These are phyloP conservation scores for Laterallus jamaicensis DNA, from an alignment of 2,113 vertebrate species.

Conservation along the genomic window DNA sequence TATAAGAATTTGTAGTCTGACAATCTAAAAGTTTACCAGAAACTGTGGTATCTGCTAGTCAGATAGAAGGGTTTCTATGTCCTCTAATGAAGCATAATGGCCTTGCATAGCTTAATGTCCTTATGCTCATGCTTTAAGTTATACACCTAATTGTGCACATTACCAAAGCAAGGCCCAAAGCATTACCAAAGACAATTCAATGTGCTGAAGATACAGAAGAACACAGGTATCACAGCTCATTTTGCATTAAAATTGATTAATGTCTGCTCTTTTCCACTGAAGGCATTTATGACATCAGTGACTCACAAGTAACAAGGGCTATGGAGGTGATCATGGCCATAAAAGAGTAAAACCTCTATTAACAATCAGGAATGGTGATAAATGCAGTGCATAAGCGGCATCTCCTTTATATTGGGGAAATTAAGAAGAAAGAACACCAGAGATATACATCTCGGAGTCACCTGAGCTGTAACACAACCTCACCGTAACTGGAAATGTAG, in stretches of 20 bases:
- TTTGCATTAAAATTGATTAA: conserved; percentile 29
- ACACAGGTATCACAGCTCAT: not conserved
- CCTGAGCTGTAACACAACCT: not conserved
- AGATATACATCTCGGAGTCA: not conserved
- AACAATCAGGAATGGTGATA: not conserved
- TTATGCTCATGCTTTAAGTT: not conserved
- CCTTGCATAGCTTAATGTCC: not conserved
- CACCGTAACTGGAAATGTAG: not conserved
- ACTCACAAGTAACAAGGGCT: not conserved
- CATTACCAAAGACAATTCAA: not conserved
- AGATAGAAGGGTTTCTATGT: not conserved
- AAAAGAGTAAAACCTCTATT: not conserved
- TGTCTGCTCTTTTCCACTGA: not conserved
- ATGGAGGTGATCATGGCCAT: not conserved
- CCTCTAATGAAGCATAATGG: not conserved
- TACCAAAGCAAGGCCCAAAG: not conserved
- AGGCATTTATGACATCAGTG: not conserved
- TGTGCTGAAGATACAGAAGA: not conserved
- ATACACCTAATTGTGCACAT: not conserved
- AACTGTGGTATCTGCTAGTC: not conserved
- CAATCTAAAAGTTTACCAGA: not conserved
- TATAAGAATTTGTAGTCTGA: not conserved
- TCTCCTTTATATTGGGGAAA: not conserved
- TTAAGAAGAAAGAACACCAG: not conserved
- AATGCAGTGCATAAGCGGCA: not conserved